Evolutionary conservation across 1,140 invertebrate genomes (phyloP).

Genomic region (Diachasma alloeum): DNA sequence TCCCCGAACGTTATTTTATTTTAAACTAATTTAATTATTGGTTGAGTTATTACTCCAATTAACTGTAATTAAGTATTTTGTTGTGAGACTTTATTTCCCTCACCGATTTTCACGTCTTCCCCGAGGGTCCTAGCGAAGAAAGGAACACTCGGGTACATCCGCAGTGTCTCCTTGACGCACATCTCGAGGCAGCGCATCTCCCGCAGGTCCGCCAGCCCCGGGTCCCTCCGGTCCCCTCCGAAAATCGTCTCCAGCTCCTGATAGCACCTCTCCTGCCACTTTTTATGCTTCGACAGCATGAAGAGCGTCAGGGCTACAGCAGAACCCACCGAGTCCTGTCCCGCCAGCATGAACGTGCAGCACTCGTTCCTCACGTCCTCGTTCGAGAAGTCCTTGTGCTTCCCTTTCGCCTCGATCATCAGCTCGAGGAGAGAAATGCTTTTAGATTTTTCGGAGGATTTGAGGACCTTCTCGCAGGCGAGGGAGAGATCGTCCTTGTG

Average conservation of each 20-base stretch:
- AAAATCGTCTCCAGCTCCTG: slow-evolving; percentile 72
- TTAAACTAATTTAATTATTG: not conserved
- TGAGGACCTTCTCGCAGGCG: slow-evolving; percentile 50
- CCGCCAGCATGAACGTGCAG: slow-evolving; percentile 80
- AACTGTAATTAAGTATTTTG: no score
- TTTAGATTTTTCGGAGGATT: slow-evolving; percentile 17
- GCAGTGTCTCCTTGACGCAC: slow-evolving; percentile 74
- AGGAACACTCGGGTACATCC: slow-evolving; percentile 76
- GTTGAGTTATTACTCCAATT: not conserved
- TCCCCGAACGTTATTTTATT: not conserved
- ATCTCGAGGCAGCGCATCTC: slow-evolving; percentile 74
- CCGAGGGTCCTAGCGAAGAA: slow-evolving; percentile 68
- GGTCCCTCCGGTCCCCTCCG: slow-evolving; percentile 50
- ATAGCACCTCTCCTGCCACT: slow-evolving; percentile 70
- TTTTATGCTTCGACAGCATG: slow-evolving; percentile 68
- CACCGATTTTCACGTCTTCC: slow-evolving; percentile 66
- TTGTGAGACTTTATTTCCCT: no score
- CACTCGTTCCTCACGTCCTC: slow-evolving; percentile 76
- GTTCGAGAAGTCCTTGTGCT: slow-evolving; percentile 69
- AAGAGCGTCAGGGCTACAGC: slow-evolving; percentile 70
- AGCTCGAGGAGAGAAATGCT: slow-evolving; percentile 73
- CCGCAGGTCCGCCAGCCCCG: slow-evolving; percentile 68
- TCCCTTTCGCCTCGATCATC: slow-evolving; percentile 71
- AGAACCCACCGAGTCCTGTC: slow-evolving; percentile 79
- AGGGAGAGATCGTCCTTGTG: slow-evolving; percentile 69